Conservation (phyloP, 2,888 invertebrate genomes). For the Andrena fulva region DNA sequence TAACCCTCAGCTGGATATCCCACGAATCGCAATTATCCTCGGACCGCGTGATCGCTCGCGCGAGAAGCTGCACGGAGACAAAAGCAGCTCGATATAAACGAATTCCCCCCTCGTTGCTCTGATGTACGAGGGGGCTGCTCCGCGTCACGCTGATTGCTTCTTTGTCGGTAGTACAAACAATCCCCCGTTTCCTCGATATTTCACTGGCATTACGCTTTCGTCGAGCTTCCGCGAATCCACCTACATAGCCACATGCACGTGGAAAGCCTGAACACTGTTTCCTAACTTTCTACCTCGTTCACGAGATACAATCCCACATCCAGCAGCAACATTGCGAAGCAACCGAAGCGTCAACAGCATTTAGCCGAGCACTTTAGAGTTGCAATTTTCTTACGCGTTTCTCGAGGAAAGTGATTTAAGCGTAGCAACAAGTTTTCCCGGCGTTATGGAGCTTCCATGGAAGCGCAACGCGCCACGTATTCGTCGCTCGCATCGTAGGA, state of each 20-base stretch:
- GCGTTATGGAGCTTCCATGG: conserved; percentile 69
- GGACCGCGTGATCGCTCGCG: conserved; percentile 35
- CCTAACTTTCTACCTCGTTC: neutral
- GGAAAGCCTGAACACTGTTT: neutral
- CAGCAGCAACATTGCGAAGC: too few relatives aligned
- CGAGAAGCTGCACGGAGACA: conserved; percentile 38
- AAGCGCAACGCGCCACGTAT: conserved; percentile 67
- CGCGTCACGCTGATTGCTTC: conserved; percentile 51
- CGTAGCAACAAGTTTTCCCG: neutral
- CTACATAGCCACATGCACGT: conserved; percentile 20
- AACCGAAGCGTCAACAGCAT: too few relatives aligned
- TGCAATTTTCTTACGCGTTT: too few relatives aligned
- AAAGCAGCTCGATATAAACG: conserved; percentile 48
- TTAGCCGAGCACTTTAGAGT: too few relatives aligned
- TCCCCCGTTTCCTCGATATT: conserved; percentile 44
- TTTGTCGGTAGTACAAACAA: conserved; percentile 47
- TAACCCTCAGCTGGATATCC: conserved; percentile 4
- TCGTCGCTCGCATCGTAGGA: conserved; percentile 73
- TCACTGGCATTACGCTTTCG: conserved; percentile 17
- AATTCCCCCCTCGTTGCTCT: conserved; percentile 27
- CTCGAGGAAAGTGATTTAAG: too few relatives aligned
- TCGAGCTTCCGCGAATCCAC: conserved; percentile 44
- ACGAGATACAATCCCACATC: too few relatives aligned
- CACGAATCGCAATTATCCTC: conserved; percentile 15
- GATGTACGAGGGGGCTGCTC: conserved; percentile 33